Evolutionary conservation across 2,113 vertebrate species (phyloP).

Genomic region (Tor tambroides): DNA sequence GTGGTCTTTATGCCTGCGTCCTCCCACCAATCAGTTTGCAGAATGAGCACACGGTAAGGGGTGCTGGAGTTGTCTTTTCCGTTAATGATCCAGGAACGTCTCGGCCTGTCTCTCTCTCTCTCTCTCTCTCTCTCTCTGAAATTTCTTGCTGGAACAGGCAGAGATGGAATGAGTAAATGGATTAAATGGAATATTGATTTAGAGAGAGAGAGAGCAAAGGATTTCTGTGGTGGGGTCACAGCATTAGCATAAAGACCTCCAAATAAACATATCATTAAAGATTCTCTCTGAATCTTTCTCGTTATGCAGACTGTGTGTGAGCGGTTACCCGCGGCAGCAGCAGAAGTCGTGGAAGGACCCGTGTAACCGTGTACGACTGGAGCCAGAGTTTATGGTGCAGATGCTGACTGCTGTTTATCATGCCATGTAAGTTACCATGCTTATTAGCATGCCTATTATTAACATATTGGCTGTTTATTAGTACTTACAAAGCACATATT

Average conservation of each 20-base stretch:
- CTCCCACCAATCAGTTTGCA: slow-evolving; percentile 95
- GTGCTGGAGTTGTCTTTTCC: background rate
- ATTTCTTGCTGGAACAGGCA: background rate
- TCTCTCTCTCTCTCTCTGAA: background rate
- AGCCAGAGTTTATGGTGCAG: slow-evolving; percentile 98
- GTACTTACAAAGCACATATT: too few species aligned
- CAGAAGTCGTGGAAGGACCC: slow-evolving; percentile 95
- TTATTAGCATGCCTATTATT: too few species aligned
- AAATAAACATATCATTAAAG: slow-evolving; percentile 41
- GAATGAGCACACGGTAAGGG: slow-evolving; percentile 94
- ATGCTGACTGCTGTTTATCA: slow-evolving; percentile 97
- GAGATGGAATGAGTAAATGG: slow-evolving; percentile 37
- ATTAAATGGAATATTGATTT: slow-evolving; percentile 40
- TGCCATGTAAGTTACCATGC: slow-evolving; percentile 82
- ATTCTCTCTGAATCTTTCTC: background rate
- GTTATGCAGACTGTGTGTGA: slow-evolving; percentile 88
- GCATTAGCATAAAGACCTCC: slow-evolving; percentile 20
- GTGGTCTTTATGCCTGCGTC: slow-evolving; percentile 97
- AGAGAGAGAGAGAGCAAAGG: background rate
- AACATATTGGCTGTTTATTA: too few species aligned
- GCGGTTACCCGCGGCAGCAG: slow-evolving; percentile 94
- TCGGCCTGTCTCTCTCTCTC: background rate
- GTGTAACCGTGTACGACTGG: slow-evolving; percentile 89
- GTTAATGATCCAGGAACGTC: background rate
- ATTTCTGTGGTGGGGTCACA: background rate